Evolutionary conservation across 2,113 vertebrate genomes (phyloP).

Genomic region (Megaceryle maxima): DNA sequence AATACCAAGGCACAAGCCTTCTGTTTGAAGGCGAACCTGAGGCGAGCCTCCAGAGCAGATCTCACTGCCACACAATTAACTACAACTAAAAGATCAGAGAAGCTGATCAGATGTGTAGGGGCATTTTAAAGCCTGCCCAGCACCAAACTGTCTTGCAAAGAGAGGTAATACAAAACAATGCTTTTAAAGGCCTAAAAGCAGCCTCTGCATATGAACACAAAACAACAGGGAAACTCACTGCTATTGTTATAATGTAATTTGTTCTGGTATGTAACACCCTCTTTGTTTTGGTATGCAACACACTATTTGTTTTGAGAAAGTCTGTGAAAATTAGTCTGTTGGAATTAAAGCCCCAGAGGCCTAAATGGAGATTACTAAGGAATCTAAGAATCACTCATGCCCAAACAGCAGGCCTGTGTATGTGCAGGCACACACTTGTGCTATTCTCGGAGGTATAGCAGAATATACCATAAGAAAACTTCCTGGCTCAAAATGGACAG

Average conservation of each 20-base stretch:
- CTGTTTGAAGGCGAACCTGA: not conserved
- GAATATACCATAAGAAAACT: not conserved
- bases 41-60: not conserved
- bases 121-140: not conserved
- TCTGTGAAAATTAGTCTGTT: not conserved
- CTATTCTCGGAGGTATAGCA: not conserved
- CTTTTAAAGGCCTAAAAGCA: not conserved
- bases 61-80: not conserved
- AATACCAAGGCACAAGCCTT: not conserved
- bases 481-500: not conserved
- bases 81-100: not conserved
- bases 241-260: fast-evolving
- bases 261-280: not conserved
- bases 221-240: not conserved
- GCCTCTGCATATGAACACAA: not conserved
- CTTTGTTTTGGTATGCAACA: not conserved
- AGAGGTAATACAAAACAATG: not conserved
- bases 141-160: not conserved
- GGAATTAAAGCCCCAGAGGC: not conserved
- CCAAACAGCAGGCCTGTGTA: not conserved
- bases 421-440: fast-evolving
- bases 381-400: not conserved
- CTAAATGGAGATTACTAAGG: not conserved
- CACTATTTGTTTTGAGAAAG: not conserved
- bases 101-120: not conserved